Base-by-base conservation (phyloP, 2,113 vertebrate genomes). In the Poicephalus gulielmi region DNA sequence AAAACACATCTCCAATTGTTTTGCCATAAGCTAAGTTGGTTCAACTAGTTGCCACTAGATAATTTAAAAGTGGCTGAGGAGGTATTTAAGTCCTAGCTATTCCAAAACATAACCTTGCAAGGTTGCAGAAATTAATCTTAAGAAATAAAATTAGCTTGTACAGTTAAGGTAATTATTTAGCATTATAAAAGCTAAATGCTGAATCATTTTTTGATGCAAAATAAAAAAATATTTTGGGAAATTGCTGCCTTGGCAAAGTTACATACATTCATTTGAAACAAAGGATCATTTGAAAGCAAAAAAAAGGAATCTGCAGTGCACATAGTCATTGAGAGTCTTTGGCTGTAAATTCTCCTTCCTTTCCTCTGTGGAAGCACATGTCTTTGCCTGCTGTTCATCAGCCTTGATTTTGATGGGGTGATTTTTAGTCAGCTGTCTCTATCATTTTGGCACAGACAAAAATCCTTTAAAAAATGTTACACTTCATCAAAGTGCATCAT, bases 401-500 rank as follows among this genome's bases (percentile, higher is more conserved):
- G 98, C 92, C 95, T 96, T 96, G 96, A 98, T 98, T 98, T 97
- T 98, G 98, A 98, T 98, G 98, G 98, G 97, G 96, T 91, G 97
- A 98, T 97, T 98, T 98, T 98, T 97, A 98, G 98, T 98, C 98
- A 98, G 98, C 98, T 98, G 98, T 98, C 98, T 98, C 96, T 95
- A 98, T 98, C 98, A 95, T 97, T 98, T 98, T 98, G 98, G 98
- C 98, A 98, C 97, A 98, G 97, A 98, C 97, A 98, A 98, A 98
- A 98, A 98, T 98, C 97, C 98, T 98, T 97, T 98, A 97, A 98
- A 98, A 98, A 98, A 98, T 98, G 98, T 98, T 98, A 98, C 98
- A 98, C 98, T 98, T 98, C 98, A 98, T 98, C 98, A 98, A 98
- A 98, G 98, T 98, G 97, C 98, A 98, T 98, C 98, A 98, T 98